Conservation (phyloP, 2,888 invertebrate genomes). For the Diarsia brunnea region DNA sequence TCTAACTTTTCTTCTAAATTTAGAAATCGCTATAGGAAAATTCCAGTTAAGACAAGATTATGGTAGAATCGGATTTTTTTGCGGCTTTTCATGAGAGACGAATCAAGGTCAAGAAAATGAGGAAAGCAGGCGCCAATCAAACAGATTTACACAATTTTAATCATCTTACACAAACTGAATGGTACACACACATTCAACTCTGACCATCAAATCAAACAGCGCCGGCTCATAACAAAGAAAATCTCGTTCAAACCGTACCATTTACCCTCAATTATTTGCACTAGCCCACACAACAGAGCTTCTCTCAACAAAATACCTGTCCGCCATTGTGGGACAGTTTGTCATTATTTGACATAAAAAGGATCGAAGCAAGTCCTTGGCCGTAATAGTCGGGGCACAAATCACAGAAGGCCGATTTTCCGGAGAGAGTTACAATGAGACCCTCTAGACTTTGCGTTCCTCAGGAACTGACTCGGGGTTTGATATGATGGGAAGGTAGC, state of each 20-base stretch:
- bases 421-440: slow-evolving; percentile 27
- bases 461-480: slow-evolving; percentile 18
- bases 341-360: slow-evolving; percentile 62
- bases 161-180: background rate
- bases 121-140: background rate
- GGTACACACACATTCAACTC: background rate
- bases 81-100: background rate
- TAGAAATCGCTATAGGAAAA: background rate
- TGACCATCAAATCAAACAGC: slow-evolving; percentile 18
- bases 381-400: slow-evolving; percentile 50
- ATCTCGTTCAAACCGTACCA: slow-evolving; percentile 13
- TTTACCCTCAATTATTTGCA: slow-evolving; percentile 54
- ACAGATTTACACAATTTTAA: background rate
- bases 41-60: background rate
- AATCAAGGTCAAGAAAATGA: background rate
- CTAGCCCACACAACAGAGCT: slow-evolving; percentile 32
- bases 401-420: slow-evolving; percentile 42
- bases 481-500: background rate
- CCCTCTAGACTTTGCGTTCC: slow-evolving; percentile 3
- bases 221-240: slow-evolving; percentile 29
- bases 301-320: slow-evolving; percentile 55
- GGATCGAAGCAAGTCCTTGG: slow-evolving; percentile 52
- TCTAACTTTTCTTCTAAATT: background rate
- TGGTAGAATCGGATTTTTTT: background rate
- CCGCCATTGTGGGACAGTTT: slow-evolving; percentile 50